Conservation (phyloP, 1,140 invertebrate species). For the Euschistus heros region DNA sequence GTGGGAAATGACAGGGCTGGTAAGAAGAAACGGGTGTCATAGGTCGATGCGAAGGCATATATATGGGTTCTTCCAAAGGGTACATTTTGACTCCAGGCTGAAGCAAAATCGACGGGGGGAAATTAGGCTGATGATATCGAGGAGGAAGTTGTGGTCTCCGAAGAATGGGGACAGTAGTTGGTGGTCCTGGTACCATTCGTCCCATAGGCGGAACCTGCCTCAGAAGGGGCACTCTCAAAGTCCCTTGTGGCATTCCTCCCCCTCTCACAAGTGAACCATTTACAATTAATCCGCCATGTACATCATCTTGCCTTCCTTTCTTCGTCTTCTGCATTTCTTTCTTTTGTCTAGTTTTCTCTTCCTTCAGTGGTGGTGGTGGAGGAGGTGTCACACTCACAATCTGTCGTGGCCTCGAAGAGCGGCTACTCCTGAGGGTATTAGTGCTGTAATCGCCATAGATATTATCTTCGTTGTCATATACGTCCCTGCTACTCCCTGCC, state of each 20-base stretch:
- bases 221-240: background rate
- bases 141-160: slow-evolving; percentile 22
- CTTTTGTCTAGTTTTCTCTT: slow-evolving; percentile 40
- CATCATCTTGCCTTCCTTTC: slow-evolving; percentile 35
- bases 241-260: slow-evolving; percentile 1
- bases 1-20: slow-evolving; percentile 49
- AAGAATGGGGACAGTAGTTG: slow-evolving; percentile 32
- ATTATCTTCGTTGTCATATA: slow-evolving; percentile 48
- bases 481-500: slow-evolving; percentile 61
- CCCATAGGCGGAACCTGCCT: slow-evolving; percentile 24
- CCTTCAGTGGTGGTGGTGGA: slow-evolving; percentile 54
- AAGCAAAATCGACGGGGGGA: slow-evolving; percentile 36
- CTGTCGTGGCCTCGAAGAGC: slow-evolving; percentile 67
- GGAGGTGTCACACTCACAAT: slow-evolving; percentile 65
- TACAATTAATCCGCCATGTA: slow-evolving; percentile 40
- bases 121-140: slow-evolving; percentile 35
- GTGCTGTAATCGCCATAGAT: slow-evolving; percentile 60
- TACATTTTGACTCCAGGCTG: slow-evolving; percentile 33
- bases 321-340: slow-evolving; percentile 32
- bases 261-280: slow-evolving; percentile 37
- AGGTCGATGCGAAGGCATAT: slow-evolving; percentile 46
- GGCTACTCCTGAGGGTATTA: slow-evolving; percentile 52
- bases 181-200: slow-evolving; percentile 26
- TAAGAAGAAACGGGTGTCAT: slow-evolving; percentile 47
- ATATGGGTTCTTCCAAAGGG: slow-evolving; percentile 47